Evolutionary conservation across 2,888 invertebrate genomes (phyloP).

Genomic region (Chymomyza amoena): DNA sequence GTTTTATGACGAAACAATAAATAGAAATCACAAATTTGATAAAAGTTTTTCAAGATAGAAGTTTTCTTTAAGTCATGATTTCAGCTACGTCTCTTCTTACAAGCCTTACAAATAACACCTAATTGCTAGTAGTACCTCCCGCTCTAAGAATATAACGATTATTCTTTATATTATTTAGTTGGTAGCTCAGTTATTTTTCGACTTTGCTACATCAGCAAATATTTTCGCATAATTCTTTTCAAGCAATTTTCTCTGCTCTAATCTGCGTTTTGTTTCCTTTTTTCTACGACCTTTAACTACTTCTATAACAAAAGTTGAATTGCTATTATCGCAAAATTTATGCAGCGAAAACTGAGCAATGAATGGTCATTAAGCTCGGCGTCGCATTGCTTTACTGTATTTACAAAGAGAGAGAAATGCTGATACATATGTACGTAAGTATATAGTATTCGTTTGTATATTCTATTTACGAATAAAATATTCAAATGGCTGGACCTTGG

Average conservation of each 20-base stretch:
- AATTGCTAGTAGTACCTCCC: not conserved
- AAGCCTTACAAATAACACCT: not conserved
- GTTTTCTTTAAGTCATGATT: too few species aligned
- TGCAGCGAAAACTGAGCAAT: constrained; percentile 9
- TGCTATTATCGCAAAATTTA: constrained; percentile 3
- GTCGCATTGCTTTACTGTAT: constrained; percentile 8
- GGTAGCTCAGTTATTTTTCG: not conserved
- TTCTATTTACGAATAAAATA: not conserved
- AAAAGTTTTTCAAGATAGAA: too few species aligned
- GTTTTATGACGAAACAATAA: too few species aligned
- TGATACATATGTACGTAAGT: not conserved
- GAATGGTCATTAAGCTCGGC: constrained; percentile 4
- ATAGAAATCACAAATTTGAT: too few species aligned
- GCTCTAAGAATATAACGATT: not conserved
- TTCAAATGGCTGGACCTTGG: not conserved
- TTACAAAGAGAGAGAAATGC: not conserved
- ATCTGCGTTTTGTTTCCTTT: constrained; percentile 19
- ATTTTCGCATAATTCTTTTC: constrained; percentile 11
- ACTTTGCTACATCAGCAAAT: not conserved
- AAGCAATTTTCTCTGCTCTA: constrained; percentile 31
- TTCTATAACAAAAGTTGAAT: constrained; percentile 1
- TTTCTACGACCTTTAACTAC: not conserved
- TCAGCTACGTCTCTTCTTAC: not conserved
- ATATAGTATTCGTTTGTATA: not conserved
- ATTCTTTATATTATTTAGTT: not conserved